Evolutionary conservation across 2,797 vertebrate genomes (phyloP).

Genomic region (Kryptolebias ocellatus): DNA sequence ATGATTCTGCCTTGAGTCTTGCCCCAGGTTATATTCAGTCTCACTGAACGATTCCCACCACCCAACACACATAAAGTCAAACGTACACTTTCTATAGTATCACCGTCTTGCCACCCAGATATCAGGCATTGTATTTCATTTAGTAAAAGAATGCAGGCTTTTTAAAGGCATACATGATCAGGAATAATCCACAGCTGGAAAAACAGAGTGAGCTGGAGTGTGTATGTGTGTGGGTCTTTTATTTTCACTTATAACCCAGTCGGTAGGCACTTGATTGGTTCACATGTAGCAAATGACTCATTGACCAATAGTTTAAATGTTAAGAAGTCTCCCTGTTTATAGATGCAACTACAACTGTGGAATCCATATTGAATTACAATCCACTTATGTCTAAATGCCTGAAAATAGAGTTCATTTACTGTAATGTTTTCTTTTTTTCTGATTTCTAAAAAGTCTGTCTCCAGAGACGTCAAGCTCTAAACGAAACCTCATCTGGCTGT

Average conservation of each 20-base stretch:
- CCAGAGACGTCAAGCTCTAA: background rate
- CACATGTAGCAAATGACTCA: slow-evolving; percentile 68
- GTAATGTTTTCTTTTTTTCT: background rate
- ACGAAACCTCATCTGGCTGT: slow-evolving; percentile 18
- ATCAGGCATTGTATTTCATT: slow-evolving; percentile 50
- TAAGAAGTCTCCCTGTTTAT: slow-evolving; percentile 26
- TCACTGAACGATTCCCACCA: slow-evolving; percentile 29
- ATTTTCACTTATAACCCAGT: slow-evolving; percentile 62
- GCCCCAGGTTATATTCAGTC: slow-evolving; percentile 66
- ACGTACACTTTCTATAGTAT: slow-evolving; percentile 7
- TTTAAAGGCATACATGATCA: slow-evolving; percentile 33
- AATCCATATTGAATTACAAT: slow-evolving; percentile 22
- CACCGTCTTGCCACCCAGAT: slow-evolving; percentile 32
- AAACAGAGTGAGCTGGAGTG: background rate
- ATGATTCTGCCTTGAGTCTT: slow-evolving; percentile 68
- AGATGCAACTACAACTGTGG: slow-evolving; percentile 14
- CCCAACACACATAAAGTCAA: slow-evolving; percentile 16
- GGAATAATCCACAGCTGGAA: background rate
- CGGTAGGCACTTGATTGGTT: slow-evolving; percentile 65
- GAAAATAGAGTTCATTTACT: slow-evolving; percentile 6
- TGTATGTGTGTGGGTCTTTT: slow-evolving; percentile 31
- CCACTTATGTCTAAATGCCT: background rate
- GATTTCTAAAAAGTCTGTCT: background rate
- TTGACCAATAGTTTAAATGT: slow-evolving; percentile 38
- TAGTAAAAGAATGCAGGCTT: slow-evolving; percentile 36